A percentile compares a stretch with the other conserved stretches of the same genome.
Evolutionary conservation across 2,888 invertebrate genomes (phyloP).

Genomic region (Melanargia galathea): DNA sequence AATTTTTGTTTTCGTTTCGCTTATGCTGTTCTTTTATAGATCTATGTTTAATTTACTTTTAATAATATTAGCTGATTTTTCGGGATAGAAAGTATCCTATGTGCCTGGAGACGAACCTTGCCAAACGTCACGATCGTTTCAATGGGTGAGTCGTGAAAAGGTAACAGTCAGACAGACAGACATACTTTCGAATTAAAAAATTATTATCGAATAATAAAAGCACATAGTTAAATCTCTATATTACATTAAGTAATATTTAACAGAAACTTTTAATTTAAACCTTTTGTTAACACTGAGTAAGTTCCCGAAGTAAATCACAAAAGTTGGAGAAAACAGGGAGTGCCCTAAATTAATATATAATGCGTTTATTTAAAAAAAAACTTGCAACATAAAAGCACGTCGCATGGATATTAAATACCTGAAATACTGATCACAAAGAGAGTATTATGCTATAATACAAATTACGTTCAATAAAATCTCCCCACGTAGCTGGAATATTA

Average conservation of each 20-base stretch:
- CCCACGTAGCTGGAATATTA: constrained; percentile 16
- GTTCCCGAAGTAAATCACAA: background rate
- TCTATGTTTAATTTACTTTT: background rate
- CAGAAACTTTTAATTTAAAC: background rate
- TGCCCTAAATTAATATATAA: background rate
- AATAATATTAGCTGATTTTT: too few relatives aligned
- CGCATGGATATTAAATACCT: constrained; percentile 27
- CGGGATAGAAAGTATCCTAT: too few relatives aligned
- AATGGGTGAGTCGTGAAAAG: too few relatives aligned
- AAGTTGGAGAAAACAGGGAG: background rate
- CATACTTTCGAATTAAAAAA: too few relatives aligned
- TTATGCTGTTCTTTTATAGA: background rate
- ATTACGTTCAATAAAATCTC: constrained; percentile 19
- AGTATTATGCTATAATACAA: constrained; percentile 19
- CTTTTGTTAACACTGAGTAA: background rate
- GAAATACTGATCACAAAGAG: constrained; percentile 27
- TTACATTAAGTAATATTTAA: background rate
- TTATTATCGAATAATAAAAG: too few relatives aligned
- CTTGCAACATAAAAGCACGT: background rate
- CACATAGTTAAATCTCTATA: background rate
- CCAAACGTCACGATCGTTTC: too few relatives aligned
- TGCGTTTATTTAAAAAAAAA: background rate
- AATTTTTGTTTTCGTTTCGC: constrained; percentile 3
- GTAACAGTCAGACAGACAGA: too few relatives aligned
- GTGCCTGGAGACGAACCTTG: too few relatives aligned